These are phyloP conservation scores for Apotomis capreana DNA, from an alignment of 2,888 invertebrate species.

Conservation along the genomic window DNA sequence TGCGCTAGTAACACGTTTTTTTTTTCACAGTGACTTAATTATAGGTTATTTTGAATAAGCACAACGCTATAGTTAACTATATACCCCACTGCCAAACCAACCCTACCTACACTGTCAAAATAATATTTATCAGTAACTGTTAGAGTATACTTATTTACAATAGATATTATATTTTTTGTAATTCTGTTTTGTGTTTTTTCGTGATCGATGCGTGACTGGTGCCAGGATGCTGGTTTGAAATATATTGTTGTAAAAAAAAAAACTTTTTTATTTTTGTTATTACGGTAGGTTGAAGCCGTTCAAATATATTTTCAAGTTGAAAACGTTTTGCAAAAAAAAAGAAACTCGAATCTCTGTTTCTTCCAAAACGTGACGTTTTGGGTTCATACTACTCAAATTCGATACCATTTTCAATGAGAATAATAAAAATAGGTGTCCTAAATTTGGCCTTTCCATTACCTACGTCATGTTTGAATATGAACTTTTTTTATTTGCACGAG, in stretches of 20 bases:
- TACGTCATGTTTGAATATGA: too few relatives aligned
- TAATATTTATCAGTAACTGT: constrained; percentile 12
- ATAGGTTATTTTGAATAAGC: neutral
- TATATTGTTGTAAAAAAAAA: constrained; percentile 31
- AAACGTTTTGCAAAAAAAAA: too few relatives aligned
- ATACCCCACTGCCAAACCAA: constrained; percentile 7
- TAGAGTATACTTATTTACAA: constrained; percentile 8
- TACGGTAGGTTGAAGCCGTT: too few relatives aligned
- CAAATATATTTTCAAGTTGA: too few relatives aligned
- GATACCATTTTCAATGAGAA: too few relatives aligned
- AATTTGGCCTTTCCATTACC: too few relatives aligned
- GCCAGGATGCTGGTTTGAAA: constrained; percentile 8
- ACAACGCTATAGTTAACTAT: constrained; percentile 7
- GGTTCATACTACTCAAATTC: too few relatives aligned
- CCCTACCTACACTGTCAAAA: constrained; percentile 8
- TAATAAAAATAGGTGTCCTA: too few relatives aligned
- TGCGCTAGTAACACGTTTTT: neutral
- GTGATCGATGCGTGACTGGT: neutral
- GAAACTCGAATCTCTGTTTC: too few relatives aligned
- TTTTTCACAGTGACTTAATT: neutral
- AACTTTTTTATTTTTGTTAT: too few relatives aligned
- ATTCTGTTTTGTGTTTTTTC: constrained; percentile 14
- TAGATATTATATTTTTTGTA: constrained; percentile 20
- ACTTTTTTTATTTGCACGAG: too few relatives aligned
- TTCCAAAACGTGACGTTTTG: too few relatives aligned